Conservation (phyloP, 2,113 vertebrate genomes). For the Picathartes gymnocephalus region DNA sequence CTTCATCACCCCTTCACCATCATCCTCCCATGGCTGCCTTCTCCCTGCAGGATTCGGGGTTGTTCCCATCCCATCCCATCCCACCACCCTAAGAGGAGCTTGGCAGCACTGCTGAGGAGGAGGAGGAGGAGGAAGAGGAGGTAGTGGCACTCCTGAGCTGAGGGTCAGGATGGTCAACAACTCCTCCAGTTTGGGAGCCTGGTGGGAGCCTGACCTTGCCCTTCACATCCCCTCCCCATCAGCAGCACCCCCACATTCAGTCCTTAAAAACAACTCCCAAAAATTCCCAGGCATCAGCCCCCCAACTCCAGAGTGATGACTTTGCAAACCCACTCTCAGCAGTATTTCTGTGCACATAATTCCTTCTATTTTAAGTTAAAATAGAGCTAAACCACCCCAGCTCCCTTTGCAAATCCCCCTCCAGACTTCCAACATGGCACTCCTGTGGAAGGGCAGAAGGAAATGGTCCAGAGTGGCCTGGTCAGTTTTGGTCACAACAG, state of each 20-base stretch:
- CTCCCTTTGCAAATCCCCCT: background rate
- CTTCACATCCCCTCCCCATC: background rate
- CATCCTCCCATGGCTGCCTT: background rate
- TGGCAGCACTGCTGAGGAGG: background rate
- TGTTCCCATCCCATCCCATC: background rate
- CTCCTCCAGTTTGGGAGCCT: background rate
- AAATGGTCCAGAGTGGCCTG: fast-evolving
- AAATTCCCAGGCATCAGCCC: background rate
- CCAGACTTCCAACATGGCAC: fast-evolving
- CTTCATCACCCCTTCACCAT: background rate
- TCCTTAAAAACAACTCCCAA: background rate
- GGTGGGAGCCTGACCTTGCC: background rate
- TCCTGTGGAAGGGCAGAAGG: fast-evolving
- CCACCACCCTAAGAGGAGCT: background rate
- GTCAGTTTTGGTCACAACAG: background rate
- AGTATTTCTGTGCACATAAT: background rate
- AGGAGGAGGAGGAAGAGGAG: background rate
- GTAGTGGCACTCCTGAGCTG: background rate
- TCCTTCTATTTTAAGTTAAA: background rate
- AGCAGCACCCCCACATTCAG: background rate
- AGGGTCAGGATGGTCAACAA: background rate
- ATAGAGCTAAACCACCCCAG: background rate
- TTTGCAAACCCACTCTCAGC: background rate
- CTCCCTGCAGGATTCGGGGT: background rate
- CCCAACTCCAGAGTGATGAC: fast-evolving